Conservation (phyloP, 2,888 invertebrate genomes). For the Drosophila heteroneura region DNA sequence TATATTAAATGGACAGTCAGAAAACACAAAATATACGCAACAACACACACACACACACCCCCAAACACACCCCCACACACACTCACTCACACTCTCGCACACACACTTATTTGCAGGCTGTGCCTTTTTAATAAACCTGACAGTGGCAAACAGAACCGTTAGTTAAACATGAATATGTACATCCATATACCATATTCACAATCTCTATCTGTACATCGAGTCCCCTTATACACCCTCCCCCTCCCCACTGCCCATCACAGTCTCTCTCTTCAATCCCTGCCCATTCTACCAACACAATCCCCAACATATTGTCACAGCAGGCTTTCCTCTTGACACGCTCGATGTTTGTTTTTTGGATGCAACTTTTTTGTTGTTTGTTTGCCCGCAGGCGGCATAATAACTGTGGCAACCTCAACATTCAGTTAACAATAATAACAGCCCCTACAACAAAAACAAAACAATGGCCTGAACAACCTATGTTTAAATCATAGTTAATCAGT, state of each 20-base stretch:
- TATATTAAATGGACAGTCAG: conserved; percentile 60
- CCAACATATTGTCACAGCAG: not conserved
- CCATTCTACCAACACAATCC: not conserved
- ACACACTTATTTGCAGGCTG: conserved; percentile 3
- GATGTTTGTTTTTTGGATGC: conserved; percentile 40
- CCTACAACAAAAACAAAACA: not conserved
- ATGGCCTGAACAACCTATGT: not conserved
- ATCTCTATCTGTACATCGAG: conserved; percentile 12
- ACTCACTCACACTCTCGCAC: not conserved
- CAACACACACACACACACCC: conserved; percentile 3
- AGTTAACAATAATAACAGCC: conserved; percentile 22
- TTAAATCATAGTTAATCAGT: conserved; percentile 6
- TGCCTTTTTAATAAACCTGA: conserved; percentile 68
- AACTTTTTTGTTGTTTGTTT: conserved; percentile 38
- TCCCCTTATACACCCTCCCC: not conserved
- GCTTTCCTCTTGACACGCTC: conserved; percentile 1
- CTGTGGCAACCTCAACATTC: conserved; percentile 43
- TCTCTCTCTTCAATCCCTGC: not conserved
- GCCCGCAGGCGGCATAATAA: conserved; percentile 53
- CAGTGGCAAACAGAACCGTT: conserved; percentile 38
- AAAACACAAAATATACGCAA: conserved; percentile 39
- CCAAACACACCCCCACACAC: conserved; percentile 7
- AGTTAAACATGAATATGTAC: conserved; percentile 23
- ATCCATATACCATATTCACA: conserved; percentile 9
- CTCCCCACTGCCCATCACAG: not conserved